Percentiles rank a stretch among this genome's conserved stretches.
These are phyloP conservation scores for Poicephalus meyeri DNA, from an alignment of 2,113 vertebrate species.

Conservation along the genomic window DNA sequence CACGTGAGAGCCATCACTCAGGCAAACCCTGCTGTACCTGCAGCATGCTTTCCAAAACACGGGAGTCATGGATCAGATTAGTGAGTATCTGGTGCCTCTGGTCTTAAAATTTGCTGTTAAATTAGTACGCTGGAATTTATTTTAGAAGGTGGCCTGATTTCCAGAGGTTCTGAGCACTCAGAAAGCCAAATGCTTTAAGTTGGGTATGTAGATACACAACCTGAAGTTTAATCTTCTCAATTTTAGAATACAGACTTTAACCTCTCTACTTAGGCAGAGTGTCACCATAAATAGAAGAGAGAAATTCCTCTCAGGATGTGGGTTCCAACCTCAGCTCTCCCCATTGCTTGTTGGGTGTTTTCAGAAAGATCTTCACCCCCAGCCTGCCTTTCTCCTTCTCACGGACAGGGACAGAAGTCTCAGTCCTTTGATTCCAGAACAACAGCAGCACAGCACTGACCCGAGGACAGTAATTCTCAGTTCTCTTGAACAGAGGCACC, in stretches of 20 bases:
- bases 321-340: not conserved
- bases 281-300: not conserved
- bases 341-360: not conserved
- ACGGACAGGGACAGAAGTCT: not conserved
- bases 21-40: fast-evolving
- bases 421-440: not conserved
- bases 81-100: not conserved
- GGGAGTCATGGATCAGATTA: fast-evolving
- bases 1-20: fast-evolving
- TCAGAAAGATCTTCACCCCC: not conserved
- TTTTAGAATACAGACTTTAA: not conserved
- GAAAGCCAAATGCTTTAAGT: not conserved
- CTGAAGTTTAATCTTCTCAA: not conserved
- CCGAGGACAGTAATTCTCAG: conserved; percentile 50
- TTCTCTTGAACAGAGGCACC: conserved; percentile 42
- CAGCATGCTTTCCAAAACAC: not conserved
- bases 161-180: not conserved
- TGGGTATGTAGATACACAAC: not conserved
- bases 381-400: not conserved
- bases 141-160: not conserved
- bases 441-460: not conserved
- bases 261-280: not conserved
- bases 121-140: not conserved
- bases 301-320: not conserved
- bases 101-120: not conserved